These are phyloP conservation scores for Labroides dimidiatus DNA, from an alignment of 2,797 vertebrate genomes.

Conservation along the genomic window DNA sequence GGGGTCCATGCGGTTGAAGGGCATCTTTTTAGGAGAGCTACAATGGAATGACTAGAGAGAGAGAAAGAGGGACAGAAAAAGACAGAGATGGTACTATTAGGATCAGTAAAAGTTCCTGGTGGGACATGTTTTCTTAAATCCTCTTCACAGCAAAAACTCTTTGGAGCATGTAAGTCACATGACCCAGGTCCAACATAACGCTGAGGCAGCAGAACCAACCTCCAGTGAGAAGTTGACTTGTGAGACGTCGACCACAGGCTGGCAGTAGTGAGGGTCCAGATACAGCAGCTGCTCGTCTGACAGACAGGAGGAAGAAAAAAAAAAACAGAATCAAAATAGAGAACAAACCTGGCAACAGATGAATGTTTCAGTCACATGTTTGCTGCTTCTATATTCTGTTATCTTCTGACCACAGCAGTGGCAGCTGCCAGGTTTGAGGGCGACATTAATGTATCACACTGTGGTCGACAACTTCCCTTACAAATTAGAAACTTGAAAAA, in stretches of 20 bases:
- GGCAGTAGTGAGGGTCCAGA: constrained; percentile 95
- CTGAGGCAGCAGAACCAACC: constrained; percentile 73
- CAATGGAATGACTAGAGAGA: constrained; percentile 90
- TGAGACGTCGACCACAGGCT: constrained; percentile 88
- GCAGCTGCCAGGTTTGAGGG: too few species aligned
- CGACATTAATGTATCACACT: too few species aligned
- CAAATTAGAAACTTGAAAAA: too few species aligned
- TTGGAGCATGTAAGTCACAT: neutral
- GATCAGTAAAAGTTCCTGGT: constrained; percentile 3
- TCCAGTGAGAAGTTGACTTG: constrained; percentile 87
- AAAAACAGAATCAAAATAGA: constrained; percentile 21
- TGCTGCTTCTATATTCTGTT: neutral
- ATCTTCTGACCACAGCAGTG: too few species aligned
- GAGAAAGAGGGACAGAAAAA: constrained; percentile 6
- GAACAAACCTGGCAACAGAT: neutral
- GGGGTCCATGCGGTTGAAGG: constrained; percentile 92
- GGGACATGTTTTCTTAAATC: constrained; percentile 4
- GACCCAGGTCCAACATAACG: neutral
- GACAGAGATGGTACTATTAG: neutral
- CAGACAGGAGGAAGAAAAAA: constrained; percentile 24
- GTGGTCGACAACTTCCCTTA: too few species aligned
- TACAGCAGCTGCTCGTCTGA: constrained; percentile 94
- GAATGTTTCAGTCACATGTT: neutral
- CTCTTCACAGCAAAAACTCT: neutral
- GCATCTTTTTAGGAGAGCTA: constrained; percentile 91